Conservation (phyloP, 2,113 vertebrate genomes). For the Galeopterus variegatus region DNA sequence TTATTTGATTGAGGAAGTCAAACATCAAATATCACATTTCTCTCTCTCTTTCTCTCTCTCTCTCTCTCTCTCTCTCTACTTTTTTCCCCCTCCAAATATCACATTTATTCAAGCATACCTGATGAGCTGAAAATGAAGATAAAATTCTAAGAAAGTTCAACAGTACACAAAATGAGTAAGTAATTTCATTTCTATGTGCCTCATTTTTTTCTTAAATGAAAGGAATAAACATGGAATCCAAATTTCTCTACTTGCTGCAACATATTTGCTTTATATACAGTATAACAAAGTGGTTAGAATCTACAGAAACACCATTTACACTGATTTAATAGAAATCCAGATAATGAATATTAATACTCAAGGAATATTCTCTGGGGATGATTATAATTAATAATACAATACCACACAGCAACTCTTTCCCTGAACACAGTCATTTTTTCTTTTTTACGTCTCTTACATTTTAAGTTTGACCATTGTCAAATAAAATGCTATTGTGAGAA, state of each 20-base stretch:
- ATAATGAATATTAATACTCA: not conserved
- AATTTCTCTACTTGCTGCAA: not conserved
- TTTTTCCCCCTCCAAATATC: not conserved
- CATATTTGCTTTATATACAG: not conserved
- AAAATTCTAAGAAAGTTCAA: slow-evolving; percentile 31
- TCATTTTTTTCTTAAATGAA: slow-evolving; percentile 27
- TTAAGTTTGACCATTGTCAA: not conserved
- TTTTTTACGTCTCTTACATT: not conserved
- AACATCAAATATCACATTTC: not conserved
- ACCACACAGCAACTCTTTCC: not conserved
- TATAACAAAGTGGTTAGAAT: not conserved
- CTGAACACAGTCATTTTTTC: not conserved
- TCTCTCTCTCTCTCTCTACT: too few relatives aligned
- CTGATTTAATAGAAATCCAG: not conserved
- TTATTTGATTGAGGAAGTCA: slow-evolving; percentile 41
- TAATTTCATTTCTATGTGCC: not conserved
- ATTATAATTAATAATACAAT: not conserved
- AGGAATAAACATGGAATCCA: not conserved
- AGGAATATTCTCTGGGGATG: not conserved
- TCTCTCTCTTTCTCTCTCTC: too few relatives aligned
- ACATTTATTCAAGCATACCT: not conserved
- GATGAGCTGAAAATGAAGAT: not conserved
- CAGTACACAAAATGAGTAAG: not conserved
- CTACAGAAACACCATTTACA: not conserved
- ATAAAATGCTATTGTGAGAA: slow-evolving; percentile 54